These are phyloP conservation scores for Nemurella pictetii DNA, from an alignment of 2,888 invertebrate species.

Conservation along the genomic window DNA sequence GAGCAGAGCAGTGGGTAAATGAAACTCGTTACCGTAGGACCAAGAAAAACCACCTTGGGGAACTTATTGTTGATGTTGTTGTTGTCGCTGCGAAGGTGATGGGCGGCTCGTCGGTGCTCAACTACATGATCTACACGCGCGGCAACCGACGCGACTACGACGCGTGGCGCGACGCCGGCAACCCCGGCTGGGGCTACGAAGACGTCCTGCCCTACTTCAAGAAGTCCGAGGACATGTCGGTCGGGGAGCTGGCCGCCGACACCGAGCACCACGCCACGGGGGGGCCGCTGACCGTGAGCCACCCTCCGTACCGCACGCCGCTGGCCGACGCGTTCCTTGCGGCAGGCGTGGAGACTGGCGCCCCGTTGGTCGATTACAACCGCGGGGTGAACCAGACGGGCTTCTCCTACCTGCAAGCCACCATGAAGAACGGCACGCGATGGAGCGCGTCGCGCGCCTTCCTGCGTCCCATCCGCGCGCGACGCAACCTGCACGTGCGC, in stretches of 20 bases:
- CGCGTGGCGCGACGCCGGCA: slow-evolving; percentile 71
- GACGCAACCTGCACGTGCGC: slow-evolving; percentile 65
- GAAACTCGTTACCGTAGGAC: too few relatives aligned
- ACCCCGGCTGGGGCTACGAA: slow-evolving; percentile 72
- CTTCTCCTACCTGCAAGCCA: slow-evolving; percentile 60
- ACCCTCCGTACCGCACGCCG: slow-evolving; percentile 58
- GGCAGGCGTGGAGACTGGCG: slow-evolving; percentile 64
- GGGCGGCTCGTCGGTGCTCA: slow-evolving; percentile 79
- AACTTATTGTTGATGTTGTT: too few relatives aligned
- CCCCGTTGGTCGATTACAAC: slow-evolving; percentile 64
- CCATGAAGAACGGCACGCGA: slow-evolving; percentile 66
- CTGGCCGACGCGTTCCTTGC: slow-evolving; percentile 65
- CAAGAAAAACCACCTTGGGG: not conserved
- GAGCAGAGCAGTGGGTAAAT: too few relatives aligned
- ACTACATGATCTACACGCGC: slow-evolving; percentile 79
- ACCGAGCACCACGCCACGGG: slow-evolving; percentile 57
- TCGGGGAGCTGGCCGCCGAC: slow-evolving; percentile 57
- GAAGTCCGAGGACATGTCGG: slow-evolving; percentile 72
- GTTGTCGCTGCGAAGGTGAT: slow-evolving; percentile 58
- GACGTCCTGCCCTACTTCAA: slow-evolving; percentile 76
- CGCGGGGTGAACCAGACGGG: slow-evolving; percentile 62
- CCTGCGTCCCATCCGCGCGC: slow-evolving; percentile 60
- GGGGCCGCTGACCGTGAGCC: slow-evolving; percentile 62
- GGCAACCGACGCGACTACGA: slow-evolving; percentile 74
- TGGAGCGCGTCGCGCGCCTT: slow-evolving; percentile 71